phyloP scores from a whole-genome alignment of 2,888 invertebrate genomes.

The Alsophila aescularia region DNA sequence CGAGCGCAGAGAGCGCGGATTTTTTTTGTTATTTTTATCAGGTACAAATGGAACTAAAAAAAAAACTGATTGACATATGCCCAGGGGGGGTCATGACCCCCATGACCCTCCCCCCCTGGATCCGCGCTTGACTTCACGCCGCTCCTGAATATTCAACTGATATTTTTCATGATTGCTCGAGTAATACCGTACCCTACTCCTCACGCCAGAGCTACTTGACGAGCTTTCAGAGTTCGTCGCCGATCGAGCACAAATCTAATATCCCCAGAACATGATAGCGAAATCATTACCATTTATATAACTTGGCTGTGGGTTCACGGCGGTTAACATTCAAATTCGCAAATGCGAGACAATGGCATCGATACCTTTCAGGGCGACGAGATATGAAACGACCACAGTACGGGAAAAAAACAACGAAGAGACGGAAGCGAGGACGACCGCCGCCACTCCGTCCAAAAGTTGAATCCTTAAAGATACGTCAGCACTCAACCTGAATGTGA shows the following conservation, averaged over 20 bases:
- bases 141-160: conserved; percentile 8
- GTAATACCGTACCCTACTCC: neutral
- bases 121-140: too few relatives aligned
- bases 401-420: conserved; percentile 37
- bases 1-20: too few relatives aligned
- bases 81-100: too few relatives aligned
- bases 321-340: conserved; percentile 42
- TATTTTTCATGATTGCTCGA: conserved; percentile 10
- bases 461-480: conserved; percentile 39
- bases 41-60: too few relatives aligned
- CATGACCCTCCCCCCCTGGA: too few relatives aligned
- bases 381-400: conserved; percentile 47
- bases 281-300: conserved; percentile 55
- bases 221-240: conserved; percentile 11
- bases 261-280: conserved; percentile 40
- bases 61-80: too few relatives aligned
- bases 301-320: conserved; percentile 41
- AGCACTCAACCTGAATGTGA: conserved; percentile 45
- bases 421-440: conserved; percentile 35
- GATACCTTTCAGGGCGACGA: conserved; percentile 49
- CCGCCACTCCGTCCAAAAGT: conserved; percentile 40
- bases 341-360: conserved; percentile 47
- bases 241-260: conserved; percentile 36
- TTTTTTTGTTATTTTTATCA: neutral
- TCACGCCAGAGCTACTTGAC: neutral